Evolutionary conservation across 2,888 invertebrate species (phyloP).

Genomic region (Xylocampa areola): DNA sequence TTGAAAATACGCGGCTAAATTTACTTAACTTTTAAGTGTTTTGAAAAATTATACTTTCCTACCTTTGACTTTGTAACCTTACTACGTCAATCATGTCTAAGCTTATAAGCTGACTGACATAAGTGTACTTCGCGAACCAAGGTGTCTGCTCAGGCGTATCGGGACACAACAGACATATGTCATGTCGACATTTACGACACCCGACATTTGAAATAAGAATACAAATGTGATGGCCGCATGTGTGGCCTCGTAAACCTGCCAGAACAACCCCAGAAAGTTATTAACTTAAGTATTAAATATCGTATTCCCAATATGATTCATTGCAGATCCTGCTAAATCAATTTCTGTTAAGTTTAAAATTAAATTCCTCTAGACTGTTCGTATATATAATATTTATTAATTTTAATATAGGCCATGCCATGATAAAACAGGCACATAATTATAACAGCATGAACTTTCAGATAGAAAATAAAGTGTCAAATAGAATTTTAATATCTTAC

Average conservation of each 20-base stretch:
- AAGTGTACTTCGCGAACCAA: conserved; percentile 32
- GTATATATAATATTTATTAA: no score
- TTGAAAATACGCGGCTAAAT: no score
- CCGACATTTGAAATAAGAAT: conserved; percentile 79
- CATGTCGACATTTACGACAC: conserved; percentile 82
- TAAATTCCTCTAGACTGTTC: no score
- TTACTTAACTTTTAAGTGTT: conserved; percentile 3
- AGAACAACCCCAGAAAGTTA: conserved; percentile 53
- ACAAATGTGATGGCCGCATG: conserved; percentile 71
- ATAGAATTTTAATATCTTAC: conserved; percentile 13
- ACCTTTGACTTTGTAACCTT: not conserved
- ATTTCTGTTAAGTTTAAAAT: no score
- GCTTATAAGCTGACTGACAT: conserved; percentile 27
- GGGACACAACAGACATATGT: conserved; percentile 63
- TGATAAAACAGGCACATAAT: not conserved
- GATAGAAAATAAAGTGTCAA: not conserved
- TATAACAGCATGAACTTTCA: not conserved
- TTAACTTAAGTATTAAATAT: conserved; percentile 28
- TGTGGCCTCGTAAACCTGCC: conserved; percentile 78
- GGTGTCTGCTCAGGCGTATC: conserved; percentile 38
- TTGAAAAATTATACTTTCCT: not conserved
- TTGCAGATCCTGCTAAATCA: no score
- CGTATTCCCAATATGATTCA: conserved; percentile 27
- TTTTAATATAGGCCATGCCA: no score
- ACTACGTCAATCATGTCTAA: conserved; percentile 39